Conservation (phyloP, 2,113 vertebrate genomes). For the Phoenicopterus ruber region DNA sequence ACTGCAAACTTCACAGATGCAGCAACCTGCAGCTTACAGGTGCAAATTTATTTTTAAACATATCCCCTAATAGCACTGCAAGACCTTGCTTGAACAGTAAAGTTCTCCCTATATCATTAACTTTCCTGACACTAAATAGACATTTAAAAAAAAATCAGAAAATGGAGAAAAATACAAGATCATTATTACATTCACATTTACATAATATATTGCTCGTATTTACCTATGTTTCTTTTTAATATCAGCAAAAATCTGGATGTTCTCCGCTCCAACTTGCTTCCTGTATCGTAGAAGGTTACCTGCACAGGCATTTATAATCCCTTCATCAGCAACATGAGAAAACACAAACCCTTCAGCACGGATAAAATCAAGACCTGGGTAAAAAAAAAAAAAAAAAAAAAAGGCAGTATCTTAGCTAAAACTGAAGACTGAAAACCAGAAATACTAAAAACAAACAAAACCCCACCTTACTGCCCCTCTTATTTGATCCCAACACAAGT, state of each 20-base stretch:
- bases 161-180: not conserved
- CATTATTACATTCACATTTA: not conserved
- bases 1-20: not conserved
- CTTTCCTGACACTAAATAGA: not conserved
- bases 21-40: conserved; percentile 2
- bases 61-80: not conserved
- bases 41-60: not conserved
- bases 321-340: conserved; percentile 83
- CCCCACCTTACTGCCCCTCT: not conserved
- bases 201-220: not conserved
- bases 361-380: conserved; percentile 80
- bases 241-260: conserved; percentile 85
- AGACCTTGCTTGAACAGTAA: not conserved
- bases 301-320: conserved; percentile 81
- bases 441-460: not conserved
- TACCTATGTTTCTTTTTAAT: conserved; percentile 94
- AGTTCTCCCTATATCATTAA: not conserved
- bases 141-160: not conserved
- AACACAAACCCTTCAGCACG: conserved; percentile 82
- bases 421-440: not conserved
- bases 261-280: conserved; percentile 80
- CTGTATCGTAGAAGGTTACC: conserved; percentile 81
- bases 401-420: not conserved
- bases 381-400: not conserved
- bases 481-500: not conserved